phyloP scores from a whole-genome alignment of 2,888 invertebrate species.

The Alcis repandata region DNA sequence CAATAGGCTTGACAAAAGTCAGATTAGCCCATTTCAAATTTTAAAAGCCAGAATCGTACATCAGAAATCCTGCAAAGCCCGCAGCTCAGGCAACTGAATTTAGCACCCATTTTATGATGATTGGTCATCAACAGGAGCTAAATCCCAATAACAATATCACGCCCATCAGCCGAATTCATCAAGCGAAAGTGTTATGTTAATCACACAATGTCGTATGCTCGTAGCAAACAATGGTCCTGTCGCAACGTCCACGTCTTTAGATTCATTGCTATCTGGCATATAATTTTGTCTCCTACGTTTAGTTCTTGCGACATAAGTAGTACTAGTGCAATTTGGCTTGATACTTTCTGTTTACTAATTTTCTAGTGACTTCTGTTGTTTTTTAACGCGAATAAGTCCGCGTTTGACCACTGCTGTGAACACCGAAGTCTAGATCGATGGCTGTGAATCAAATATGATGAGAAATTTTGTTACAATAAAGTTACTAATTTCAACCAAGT shows the following conservation, averaged over 20 bases:
- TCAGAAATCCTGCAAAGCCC: too few relatives aligned
- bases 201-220: constrained; percentile 46
- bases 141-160: constrained; percentile 15
- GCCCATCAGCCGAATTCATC: constrained; percentile 22
- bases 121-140: constrained; percentile 12
- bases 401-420: too few relatives aligned
- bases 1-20: too few relatives aligned
- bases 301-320: constrained; percentile 49
- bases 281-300: constrained; percentile 74
- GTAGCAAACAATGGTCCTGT: constrained; percentile 68
- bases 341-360: not conserved
- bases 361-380: not conserved
- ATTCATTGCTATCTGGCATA: constrained; percentile 69
- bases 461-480: too few relatives aligned
- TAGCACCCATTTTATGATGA: too few relatives aligned
- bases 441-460: too few relatives aligned
- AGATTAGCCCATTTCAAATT: too few relatives aligned
- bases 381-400: too few relatives aligned
- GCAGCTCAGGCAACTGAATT: too few relatives aligned
- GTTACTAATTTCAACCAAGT: too few relatives aligned
- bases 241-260: constrained; percentile 65
- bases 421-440: too few relatives aligned
- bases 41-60: too few relatives aligned
- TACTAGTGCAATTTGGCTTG: not conserved
- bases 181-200: constrained; percentile 33